Conservation (phyloP, 2,888 invertebrate genomes). For the Julus scandinavius region DNA sequence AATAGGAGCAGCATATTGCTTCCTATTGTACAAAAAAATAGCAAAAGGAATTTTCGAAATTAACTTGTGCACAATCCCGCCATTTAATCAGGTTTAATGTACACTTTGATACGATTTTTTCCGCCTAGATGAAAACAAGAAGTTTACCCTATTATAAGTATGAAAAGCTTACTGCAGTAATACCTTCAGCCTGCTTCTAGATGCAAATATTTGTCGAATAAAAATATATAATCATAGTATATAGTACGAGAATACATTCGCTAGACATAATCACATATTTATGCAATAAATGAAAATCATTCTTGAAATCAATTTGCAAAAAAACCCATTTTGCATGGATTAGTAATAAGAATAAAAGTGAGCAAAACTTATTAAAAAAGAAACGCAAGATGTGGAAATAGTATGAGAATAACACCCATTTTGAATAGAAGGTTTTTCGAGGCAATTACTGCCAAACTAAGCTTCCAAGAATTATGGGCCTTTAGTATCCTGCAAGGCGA, state of each 20-base stretch:
- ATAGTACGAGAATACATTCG: neutral
- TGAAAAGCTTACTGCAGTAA: neutral
- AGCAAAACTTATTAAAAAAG: neutral
- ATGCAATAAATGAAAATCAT: conserved; percentile 7
- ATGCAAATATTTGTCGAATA: neutral
- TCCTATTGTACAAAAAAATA: neutral
- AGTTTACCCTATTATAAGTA: neutral
- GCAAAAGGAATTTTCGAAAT: neutral
- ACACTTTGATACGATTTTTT: neutral
- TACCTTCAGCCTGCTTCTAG: neutral
- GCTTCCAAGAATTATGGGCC: conserved; percentile 1
- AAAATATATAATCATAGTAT: neutral
- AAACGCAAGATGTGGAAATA: neutral
- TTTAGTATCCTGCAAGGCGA: neutral
- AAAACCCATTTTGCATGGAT: conserved; percentile 9
- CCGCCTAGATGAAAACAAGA: neutral
- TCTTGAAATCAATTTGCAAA: neutral
- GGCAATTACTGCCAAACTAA: conserved; percentile 21
- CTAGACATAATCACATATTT: neutral
- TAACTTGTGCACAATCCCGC: neutral
- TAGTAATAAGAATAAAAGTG: neutral
- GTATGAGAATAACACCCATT: neutral
- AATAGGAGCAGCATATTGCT: neutral
- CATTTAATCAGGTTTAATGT: neutral
- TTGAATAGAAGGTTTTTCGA: conserved; percentile 21